Conservation (phyloP, 2,113 vertebrate genomes). For the Heliornis fulica region DNA sequence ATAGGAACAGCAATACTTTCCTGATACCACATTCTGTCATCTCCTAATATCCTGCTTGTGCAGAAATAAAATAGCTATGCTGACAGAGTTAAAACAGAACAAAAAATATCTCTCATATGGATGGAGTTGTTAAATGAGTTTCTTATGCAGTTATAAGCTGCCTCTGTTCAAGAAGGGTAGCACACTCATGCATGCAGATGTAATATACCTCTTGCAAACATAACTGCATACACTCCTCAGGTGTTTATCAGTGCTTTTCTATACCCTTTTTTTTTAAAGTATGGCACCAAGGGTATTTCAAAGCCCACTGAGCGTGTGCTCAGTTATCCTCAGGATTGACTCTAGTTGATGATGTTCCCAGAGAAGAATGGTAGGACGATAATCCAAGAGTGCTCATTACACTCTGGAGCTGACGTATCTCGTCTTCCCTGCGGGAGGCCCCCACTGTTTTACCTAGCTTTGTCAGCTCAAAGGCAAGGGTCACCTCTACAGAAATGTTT, state of each 20-base stretch:
- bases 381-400: background rate
- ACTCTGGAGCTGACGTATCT: background rate
- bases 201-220: background rate
- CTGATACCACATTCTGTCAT: background rate
- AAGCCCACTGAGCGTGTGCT: background rate
- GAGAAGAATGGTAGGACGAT: background rate
- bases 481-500: background rate
- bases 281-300: background rate
- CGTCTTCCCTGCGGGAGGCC: background rate
- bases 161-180: background rate
- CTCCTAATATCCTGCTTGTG: background rate
- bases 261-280: background rate
- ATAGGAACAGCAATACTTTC: background rate
- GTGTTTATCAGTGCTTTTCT: background rate
- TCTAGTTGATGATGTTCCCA: background rate
- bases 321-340: background rate
- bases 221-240: background rate
- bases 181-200: rapidly evolving
- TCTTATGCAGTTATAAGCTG: background rate
- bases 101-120: background rate
- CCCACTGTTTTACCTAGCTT: background rate
- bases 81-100: background rate
- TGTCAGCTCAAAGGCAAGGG: background rate
- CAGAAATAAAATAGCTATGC: background rate
- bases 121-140: background rate